Evolutionary conservation across 2,113 vertebrate species (phyloP), one percentile per base, ranked within the genome.

Genomic region (Chamaea fasciata): DNA sequence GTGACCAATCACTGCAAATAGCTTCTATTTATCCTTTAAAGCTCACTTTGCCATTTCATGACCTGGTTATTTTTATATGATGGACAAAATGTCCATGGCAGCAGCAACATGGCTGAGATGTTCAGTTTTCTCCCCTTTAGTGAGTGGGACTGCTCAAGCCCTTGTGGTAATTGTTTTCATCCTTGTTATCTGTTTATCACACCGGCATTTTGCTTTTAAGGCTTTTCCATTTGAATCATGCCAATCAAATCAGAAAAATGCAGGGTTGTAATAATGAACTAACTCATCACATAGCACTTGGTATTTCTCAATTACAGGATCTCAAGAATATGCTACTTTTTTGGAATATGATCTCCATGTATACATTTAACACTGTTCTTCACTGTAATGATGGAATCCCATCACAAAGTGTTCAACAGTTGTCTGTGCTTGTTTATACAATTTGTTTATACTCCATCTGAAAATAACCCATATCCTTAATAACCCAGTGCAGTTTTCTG

Each of bases 21-120:
- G 35, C 75, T 95, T 73, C 88, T 37, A 52, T 39, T 74, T 91
- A 62, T 93, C 96, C 95, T 96, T 96, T 91, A 95, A 97, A 97
- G 87, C 18, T 70, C 73, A 80, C 20, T 55, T 81, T 69, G 77
- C 74, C 76, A 70, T 97, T 97, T 97, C 91, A 95, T 75, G 90
- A 97, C 88, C 50, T 14, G 16, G 96, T 97, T 97, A 87, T 96
- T 97, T 97, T 97, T 94, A 94, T 88, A 64, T 31, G 86, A 96
- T 39, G 62, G 52, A 86, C 76, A 97, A 97, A 97, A 44, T 68
- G 83, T 67, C 90, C 81, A 63, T 77, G 90, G 92, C 53, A 90
- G 77, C 33, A 82, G 92, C 94, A 94, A 95, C 73, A 85, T 16
- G 79, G 89, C 90, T 62, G 73, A 92, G 94, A 95, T 76, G 74